Evolutionary conservation across 2,888 invertebrate genomes (phyloP).

Genomic region (Entomobrya multifasciata): DNA sequence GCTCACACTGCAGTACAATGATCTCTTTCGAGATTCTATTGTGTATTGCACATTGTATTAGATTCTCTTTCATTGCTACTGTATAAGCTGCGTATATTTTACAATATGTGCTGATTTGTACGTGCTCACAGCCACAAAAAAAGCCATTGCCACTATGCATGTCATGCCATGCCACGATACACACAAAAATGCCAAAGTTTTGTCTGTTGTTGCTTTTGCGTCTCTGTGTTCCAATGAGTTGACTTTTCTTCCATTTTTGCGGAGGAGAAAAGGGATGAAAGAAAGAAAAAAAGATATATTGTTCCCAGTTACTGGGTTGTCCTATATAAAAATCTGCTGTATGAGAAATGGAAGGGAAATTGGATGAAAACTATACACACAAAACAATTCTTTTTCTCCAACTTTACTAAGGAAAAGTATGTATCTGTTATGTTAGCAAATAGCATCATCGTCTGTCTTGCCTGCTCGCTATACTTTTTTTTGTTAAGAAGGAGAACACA

Average conservation of each 20-base stretch:
- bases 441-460: constrained; percentile 9
- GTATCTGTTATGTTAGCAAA: neutral
- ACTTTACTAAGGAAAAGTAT: neutral
- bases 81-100: neutral
- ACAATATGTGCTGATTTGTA: constrained; percentile 65
- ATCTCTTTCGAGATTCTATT: constrained; percentile 20
- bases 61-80: neutral
- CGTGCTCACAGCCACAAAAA: constrained; percentile 48
- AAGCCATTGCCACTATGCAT: neutral
- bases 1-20: constrained; percentile 20
- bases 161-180: too few relatives aligned
- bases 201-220: constrained; percentile 2
- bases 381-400: constrained; percentile 7
- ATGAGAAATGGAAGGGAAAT: constrained; percentile 66
- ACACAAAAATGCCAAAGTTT: constrained; percentile 39
- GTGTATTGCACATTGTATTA: constrained; percentile 17
- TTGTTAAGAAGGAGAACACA: neutral
- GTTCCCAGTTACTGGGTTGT: constrained; percentile 59
- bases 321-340: constrained; percentile 62
- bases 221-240: constrained; percentile 44
- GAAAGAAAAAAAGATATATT: constrained; percentile 65
- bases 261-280: constrained; percentile 15
- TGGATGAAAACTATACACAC: constrained; percentile 63
- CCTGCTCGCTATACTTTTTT: constrained; percentile 1
- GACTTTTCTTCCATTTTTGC: constrained; percentile 66